phyloP scores from a whole-genome alignment of 2,113 vertebrate genomes.

The Pelmatolapia mariae region DNA sequence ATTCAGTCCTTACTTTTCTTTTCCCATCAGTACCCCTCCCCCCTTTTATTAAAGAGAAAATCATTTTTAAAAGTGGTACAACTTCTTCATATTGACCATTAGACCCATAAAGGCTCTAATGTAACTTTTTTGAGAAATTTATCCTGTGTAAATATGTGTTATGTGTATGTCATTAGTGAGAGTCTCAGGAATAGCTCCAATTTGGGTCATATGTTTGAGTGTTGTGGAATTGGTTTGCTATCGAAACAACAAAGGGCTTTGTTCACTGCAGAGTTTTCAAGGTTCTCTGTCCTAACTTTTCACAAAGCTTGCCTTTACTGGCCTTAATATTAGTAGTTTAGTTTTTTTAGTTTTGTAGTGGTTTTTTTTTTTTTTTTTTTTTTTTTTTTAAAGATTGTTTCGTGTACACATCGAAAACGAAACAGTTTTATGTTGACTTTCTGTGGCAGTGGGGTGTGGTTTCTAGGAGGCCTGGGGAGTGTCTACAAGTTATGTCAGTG shows the following conservation, averaged over 20 bases:
- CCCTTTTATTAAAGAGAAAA: background rate
- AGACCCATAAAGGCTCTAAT: background rate
- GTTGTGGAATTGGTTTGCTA: background rate
- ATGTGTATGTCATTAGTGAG: background rate
- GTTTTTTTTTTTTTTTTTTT: background rate
- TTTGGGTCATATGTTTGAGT: background rate
- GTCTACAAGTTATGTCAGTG: background rate
- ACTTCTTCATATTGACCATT: background rate
- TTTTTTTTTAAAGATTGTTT: background rate
- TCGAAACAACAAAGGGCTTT: background rate
- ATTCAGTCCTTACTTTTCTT: background rate
- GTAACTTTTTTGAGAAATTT: background rate
- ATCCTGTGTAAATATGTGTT: background rate
- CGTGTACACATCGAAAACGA: background rate
- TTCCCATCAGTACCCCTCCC: background rate
- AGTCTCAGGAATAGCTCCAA: background rate
- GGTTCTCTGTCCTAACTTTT: background rate
- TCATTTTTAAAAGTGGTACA: background rate
- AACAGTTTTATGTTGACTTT: background rate
- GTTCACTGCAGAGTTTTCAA: background rate
- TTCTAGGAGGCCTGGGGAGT: background rate
- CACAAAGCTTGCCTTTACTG: background rate
- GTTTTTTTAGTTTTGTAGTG: background rate
- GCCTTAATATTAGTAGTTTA: background rate
- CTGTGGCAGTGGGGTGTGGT: slow-evolving; percentile 6